A percentile compares a stretch with the other conserved stretches of the same genome.
Evolutionary conservation across 2,888 invertebrate genomes (phyloP).

Genomic region (Nemurella pictetii): DNA sequence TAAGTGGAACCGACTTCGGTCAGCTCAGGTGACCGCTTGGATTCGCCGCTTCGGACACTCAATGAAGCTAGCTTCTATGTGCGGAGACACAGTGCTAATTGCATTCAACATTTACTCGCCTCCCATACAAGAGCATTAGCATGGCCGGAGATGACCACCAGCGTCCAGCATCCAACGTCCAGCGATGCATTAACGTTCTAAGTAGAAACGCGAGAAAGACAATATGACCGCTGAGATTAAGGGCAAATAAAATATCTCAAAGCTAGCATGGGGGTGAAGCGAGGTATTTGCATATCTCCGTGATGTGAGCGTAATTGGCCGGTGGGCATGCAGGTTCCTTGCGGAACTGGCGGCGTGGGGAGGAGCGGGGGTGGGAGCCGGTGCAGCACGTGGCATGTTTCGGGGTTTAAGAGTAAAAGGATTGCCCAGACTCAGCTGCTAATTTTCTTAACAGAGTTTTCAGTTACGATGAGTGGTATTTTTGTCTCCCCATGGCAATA

Average conservation of each 20-base stretch:
- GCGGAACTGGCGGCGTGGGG: background rate
- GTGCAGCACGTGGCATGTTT: background rate
- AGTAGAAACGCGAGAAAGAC: conserved; percentile 25
- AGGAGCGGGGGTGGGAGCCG: background rate
- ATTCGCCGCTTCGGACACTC: conserved; percentile 32
- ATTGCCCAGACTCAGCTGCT: background rate
- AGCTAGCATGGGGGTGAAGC: background rate
- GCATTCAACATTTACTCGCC: conserved; percentile 34
- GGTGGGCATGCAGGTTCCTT: background rate
- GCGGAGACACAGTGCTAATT: conserved; percentile 32
- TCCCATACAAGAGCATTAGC: conserved; percentile 20
- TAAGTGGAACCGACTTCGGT: conserved; percentile 53
- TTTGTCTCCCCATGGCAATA: background rate
- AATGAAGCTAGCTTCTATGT: conserved; percentile 15
- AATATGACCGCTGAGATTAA: conserved; percentile 30
- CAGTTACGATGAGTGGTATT: background rate
- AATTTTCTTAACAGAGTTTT: background rate
- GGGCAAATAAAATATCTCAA: conserved; percentile 22
- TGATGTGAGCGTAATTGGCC: background rate
- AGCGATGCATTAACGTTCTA: background rate
- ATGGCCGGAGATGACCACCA: background rate
- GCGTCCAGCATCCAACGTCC: background rate
- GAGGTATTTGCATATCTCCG: conserved; percentile 21
- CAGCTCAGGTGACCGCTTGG: conserved; percentile 39
- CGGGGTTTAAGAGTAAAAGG: background rate